Conservation (phyloP, 2,113 vertebrate genomes). For the Oncorhynchus nerka region DNA sequence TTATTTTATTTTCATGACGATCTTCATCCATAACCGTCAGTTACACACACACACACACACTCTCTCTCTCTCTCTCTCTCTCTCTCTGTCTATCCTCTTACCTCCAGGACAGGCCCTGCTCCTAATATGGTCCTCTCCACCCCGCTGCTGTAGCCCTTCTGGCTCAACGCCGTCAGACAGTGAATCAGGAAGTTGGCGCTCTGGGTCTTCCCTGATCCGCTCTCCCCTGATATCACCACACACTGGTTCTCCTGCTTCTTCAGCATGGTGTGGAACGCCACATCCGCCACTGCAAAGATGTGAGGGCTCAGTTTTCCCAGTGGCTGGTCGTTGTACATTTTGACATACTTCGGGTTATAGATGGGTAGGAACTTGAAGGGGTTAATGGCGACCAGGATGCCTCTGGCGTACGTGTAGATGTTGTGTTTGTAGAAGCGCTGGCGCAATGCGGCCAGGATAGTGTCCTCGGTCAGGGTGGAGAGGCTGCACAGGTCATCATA, state of each 20-base stretch:
- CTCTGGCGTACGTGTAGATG: conserved; percentile 90
- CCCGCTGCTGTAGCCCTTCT: conserved; percentile 85
- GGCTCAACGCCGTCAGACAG: conserved; percentile 91
- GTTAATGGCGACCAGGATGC: conserved; percentile 90
- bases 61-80: too few species aligned
- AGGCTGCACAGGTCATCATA: conserved; percentile 87
- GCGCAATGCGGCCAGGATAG: conserved; percentile 77
- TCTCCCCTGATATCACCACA: conserved; percentile 90
- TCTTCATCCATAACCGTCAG: too few species aligned
- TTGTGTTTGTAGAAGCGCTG: conserved; percentile 83
- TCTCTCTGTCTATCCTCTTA: conserved; percentile 54
- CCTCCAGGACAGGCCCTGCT: conserved; percentile 91
- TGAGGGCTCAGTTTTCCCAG: conserved; percentile 90
- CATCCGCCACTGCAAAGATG: conserved; percentile 90
- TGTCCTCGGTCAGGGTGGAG: conserved; percentile 76
- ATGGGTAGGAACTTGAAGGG: conserved; percentile 92
- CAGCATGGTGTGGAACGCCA: conserved; percentile 88
- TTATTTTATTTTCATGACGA: too few species aligned
- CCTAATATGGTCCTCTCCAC: conserved; percentile 91
- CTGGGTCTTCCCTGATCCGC: conserved; percentile 93
- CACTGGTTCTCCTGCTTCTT: conserved; percentile 84
- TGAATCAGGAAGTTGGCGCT: conserved; percentile 95
- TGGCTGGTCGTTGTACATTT: conserved; percentile 91
- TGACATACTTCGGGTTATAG: conserved; percentile 95
- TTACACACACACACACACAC: too few species aligned